Percentiles rank a stretch among this genome's conserved stretches.
phyloP scores from a whole-genome alignment of 2,888 invertebrate genomes.

The Hydropsyche betteni region DNA sequence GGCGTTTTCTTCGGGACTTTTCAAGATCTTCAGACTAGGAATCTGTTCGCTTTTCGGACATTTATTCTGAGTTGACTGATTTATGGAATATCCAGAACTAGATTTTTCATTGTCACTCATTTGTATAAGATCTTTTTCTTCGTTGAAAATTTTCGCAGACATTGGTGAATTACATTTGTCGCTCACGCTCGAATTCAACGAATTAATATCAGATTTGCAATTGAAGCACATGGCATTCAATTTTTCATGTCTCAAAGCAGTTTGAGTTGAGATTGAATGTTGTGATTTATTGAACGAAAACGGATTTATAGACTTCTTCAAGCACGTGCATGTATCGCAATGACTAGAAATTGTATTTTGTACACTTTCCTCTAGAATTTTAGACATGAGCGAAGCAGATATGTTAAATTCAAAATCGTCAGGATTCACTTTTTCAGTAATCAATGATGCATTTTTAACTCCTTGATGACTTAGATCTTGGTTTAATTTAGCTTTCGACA shows the following conservation, averaged over 20 bases:
- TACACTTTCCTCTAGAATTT: slow-evolving; percentile 88
- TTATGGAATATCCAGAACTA: slow-evolving; percentile 59
- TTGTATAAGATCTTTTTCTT: slow-evolving; percentile 53
- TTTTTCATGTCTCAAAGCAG: slow-evolving; percentile 63
- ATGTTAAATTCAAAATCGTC: slow-evolving; percentile 75
- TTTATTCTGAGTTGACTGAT: slow-evolving; percentile 54
- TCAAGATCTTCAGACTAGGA: slow-evolving; percentile 7
- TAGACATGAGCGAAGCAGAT: slow-evolving; percentile 90
- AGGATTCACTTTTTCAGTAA: slow-evolving; percentile 66
- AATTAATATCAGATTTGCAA: slow-evolving; percentile 69
- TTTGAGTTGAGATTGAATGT: slow-evolving; percentile 73
- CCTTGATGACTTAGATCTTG: slow-evolving; percentile 60
- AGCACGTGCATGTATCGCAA: slow-evolving; percentile 84
- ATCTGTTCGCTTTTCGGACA: slow-evolving; percentile 52
- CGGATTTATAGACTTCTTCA: slow-evolving; percentile 65
- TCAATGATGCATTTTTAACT: slow-evolving; percentile 54
- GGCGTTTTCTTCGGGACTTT: slow-evolving; percentile 39
- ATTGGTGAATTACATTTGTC: slow-evolving; percentile 61
- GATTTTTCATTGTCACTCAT: slow-evolving; percentile 50
- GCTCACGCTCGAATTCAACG: slow-evolving; percentile 61
- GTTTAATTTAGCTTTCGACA: slow-evolving; percentile 67
- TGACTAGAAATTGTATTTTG: slow-evolving; percentile 83
- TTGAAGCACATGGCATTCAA: slow-evolving; percentile 67
- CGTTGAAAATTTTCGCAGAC: slow-evolving; percentile 55
- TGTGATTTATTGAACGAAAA: slow-evolving; percentile 66